Evolutionary conservation across 2,888 invertebrate genomes (phyloP).

Genomic region (Melinopterus prodromus): DNA sequence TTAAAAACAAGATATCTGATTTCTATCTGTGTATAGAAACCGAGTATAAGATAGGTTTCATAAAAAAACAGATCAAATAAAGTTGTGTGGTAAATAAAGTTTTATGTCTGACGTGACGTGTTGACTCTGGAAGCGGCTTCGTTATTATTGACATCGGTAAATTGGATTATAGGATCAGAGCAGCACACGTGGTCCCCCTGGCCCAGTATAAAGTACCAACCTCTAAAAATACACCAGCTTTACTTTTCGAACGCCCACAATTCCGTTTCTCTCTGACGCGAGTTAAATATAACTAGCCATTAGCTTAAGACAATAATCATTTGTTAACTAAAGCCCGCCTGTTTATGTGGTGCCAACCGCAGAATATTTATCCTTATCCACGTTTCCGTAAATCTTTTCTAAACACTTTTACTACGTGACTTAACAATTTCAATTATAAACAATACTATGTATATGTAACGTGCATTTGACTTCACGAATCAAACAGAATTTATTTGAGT

Average conservation of each 20-base stretch:
- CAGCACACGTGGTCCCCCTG: not conserved
- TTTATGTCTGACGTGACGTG: not conserved
- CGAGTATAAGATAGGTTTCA: too few relatives aligned
- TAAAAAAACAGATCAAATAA: too few relatives aligned
- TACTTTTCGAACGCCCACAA: not conserved
- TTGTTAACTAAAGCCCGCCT: not conserved
- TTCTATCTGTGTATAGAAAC: too few relatives aligned
- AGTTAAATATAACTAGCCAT: not conserved
- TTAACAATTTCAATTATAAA: not conserved
- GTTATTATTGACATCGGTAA: not conserved
- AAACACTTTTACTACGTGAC: not conserved
- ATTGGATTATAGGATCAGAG: not conserved
- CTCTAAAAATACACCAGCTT: not conserved
- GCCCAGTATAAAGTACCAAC: not conserved
- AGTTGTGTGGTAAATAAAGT: too few relatives aligned
- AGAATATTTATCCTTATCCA: not conserved
- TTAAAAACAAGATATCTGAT: too few relatives aligned
- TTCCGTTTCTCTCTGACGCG: not conserved
- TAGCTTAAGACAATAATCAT: conserved; percentile 4
- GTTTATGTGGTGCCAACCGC: not conserved
- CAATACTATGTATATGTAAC: not conserved
- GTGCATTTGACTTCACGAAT: not conserved
- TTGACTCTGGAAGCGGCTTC: not conserved
- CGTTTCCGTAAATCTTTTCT: not conserved
- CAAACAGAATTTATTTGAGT: too few relatives aligned